Percentiles rank a stretch among this genome's conserved stretches.
These are phyloP conservation scores for Pituophis catenifer DNA, from an alignment of 2,113 vertebrate genomes.

Conservation along the genomic window DNA sequence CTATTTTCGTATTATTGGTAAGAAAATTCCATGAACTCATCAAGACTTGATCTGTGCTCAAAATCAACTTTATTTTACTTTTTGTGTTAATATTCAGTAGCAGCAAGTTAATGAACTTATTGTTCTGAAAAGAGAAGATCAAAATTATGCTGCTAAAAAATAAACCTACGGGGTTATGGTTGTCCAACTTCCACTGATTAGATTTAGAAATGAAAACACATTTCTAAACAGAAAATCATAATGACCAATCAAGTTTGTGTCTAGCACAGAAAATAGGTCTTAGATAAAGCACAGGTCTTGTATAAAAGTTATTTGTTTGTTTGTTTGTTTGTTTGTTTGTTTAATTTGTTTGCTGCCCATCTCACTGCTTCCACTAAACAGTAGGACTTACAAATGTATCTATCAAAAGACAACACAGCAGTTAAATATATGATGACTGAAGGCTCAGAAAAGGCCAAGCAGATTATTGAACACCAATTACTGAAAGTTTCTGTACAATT, in stretches of 20 bases:
- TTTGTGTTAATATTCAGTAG: not conserved
- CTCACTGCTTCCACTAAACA: not conserved
- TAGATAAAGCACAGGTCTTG: not conserved
- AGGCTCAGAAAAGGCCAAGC: not conserved
- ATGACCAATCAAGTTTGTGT: not conserved
- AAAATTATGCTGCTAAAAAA: not conserved
- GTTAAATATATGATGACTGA: not conserved
- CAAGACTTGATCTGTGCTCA: not conserved
- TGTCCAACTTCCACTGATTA: not conserved
- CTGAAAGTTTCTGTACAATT: not conserved
- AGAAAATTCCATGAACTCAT: not conserved
- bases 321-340: not conserved
- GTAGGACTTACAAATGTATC: not conserved
- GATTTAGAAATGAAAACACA: not conserved
- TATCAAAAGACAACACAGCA: not conserved
- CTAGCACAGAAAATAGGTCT: not conserved
- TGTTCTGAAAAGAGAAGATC: not conserved
- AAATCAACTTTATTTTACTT: not conserved
- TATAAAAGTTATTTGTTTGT: not conserved
- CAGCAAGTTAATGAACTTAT: not conserved
- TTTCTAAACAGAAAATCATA: not conserved
- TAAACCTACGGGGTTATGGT: not conserved
- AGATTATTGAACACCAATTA: not conserved
- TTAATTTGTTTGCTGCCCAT: not conserved
- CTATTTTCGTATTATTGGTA: not conserved